Evolutionary conservation across 2,797 vertebrate species (phyloP), one percentile per base, ranked within the genome.

Genomic region (Cyprinodon diabolis): DNA sequence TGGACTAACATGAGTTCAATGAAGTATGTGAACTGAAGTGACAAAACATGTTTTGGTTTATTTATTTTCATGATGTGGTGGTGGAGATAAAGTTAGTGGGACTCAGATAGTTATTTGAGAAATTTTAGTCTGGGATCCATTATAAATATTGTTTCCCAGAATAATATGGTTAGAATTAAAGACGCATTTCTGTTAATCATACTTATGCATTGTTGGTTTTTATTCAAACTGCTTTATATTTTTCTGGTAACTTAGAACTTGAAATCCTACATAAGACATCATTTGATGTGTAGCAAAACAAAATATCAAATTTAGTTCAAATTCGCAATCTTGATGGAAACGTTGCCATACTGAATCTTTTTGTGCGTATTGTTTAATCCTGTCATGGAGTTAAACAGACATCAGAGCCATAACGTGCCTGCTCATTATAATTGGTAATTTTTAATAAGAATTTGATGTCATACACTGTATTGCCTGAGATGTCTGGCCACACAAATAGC

Each of bases 21-120:
- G 75, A 84, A 86, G 84, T 83, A 78, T 75, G 81, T 57, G 77
- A 72, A 78, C 71, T 55, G 17, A 6, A 54, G 62, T 66, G 74
- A 83, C 63, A 87, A 80, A 86, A 86, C 65, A 72, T 70, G 69
- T 74, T 71, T 78, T 7, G 3, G 48, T 75, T 80, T 87, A 81
- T 88, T 86, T 80, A 66, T 75, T 69, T 74, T 84, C 65, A 19
- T 82, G 85, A 85, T 86, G 74, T 84, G 84, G 83, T 72, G 82
- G 79, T 78, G 60, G 68, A 52, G 68, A 23, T n/a, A 57, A 78
- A 74, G 85, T 86, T 54, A 76, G 66, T 43, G n/a, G 21, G 30
- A 25, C 58, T 65, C 62, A 80, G 37, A 77, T 9, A 43, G 52
- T 69, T 72, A 25, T 75, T 51, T 21, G 3, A 68, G 71, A 71